phyloP scores from a whole-genome alignment of 64 coral and sea anemone species.

The Hydrozoanthus tunicans region DNA sequence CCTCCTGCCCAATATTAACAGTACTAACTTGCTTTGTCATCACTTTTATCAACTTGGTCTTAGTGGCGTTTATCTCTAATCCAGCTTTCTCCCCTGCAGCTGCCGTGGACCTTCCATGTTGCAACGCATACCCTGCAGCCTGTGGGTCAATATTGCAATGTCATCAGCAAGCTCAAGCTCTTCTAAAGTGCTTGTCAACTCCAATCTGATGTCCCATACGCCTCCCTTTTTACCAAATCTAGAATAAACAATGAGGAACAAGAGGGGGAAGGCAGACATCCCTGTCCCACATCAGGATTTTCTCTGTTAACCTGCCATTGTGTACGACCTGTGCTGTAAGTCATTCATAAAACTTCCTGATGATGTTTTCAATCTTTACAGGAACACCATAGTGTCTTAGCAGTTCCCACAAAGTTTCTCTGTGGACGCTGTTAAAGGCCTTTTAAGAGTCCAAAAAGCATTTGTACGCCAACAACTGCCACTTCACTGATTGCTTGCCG shows the following conservation, averaged over 20 bases:
- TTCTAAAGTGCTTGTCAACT: too few relatives aligned
- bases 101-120: not conserved
- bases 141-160: not conserved
- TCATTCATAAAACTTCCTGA: conserved; percentile 1
- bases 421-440: not conserved
- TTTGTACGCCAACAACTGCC: not conserved
- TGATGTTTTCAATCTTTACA: not conserved
- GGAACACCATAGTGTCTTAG: conserved; percentile 4
- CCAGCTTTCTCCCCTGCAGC: not conserved
- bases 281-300: not conserved
- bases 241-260: too few relatives aligned
- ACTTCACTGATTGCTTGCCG: not conserved
- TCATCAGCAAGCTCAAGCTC: not conserved
- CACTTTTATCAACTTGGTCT: not conserved
- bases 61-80: not conserved
- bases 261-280: too few relatives aligned
- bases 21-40: not conserved
- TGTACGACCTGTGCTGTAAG: conserved; percentile 12
- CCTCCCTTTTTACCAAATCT: too few relatives aligned
- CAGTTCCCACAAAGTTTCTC: not conserved
- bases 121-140: not conserved
- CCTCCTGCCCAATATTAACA: not conserved
- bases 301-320: conserved; percentile 36
- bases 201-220: too few relatives aligned
- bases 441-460: conserved; percentile 4